Evolutionary conservation across 1,140 invertebrate genomes (phyloP).

Genomic region (Heliconius nattereri): DNA sequence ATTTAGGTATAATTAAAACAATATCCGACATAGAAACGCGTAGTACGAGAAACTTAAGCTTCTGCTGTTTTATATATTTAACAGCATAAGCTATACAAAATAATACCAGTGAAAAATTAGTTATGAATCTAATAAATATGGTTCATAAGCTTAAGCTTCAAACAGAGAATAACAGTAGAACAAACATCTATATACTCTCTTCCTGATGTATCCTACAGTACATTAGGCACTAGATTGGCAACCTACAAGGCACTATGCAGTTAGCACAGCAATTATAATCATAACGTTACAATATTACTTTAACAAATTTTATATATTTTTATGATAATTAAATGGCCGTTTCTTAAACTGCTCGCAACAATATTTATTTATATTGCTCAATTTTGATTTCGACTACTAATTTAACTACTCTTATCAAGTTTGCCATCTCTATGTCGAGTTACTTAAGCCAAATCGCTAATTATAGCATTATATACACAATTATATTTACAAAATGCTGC

Average conservation of each 20-base stretch:
- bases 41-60: constrained; percentile 18
- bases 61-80: constrained; percentile 11
- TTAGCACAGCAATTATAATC: constrained; percentile 77
- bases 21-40: constrained; percentile 38
- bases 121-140: constrained; percentile 36
- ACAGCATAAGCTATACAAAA: constrained; percentile 35
- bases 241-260: constrained; percentile 82
- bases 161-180: constrained; percentile 55
- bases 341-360: constrained; percentile 47
- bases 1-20: constrained; percentile 39
- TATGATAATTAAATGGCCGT: constrained; percentile 41
- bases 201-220: constrained; percentile 76
- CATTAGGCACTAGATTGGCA: constrained; percentile 82
- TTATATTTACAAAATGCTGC: constrained; percentile 59
- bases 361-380: constrained; percentile 45
- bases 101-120: constrained; percentile 27
- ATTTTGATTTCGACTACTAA: constrained; percentile 30
- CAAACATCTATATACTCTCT: constrained; percentile 61
- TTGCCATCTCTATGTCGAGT: constrained; percentile 53
- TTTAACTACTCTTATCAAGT: constrained; percentile 34
- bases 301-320: constrained; percentile 52
- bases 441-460: constrained; percentile 41
- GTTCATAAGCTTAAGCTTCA: constrained; percentile 45
- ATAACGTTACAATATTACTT: constrained; percentile 47
- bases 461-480: constrained; percentile 57